Conservation (phyloP, 1,140 invertebrate genomes). For the Aphelenchoides fujianensis region DNA sequence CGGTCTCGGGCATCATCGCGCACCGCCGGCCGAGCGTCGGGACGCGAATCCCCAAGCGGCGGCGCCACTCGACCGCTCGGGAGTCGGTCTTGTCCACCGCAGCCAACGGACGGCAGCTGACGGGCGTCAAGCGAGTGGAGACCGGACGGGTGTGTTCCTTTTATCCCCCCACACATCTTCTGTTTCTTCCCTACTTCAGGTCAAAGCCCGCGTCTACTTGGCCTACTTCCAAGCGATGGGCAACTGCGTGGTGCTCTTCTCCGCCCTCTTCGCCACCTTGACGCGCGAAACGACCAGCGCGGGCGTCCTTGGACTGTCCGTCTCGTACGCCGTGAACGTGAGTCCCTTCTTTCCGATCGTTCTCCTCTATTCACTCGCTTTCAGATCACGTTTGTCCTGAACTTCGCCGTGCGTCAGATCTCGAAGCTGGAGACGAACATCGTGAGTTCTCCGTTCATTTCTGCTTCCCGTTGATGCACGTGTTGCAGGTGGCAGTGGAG, state of each 20-base stretch:
- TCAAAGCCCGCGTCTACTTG: constrained; percentile 49
- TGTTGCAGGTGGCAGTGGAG: constrained; percentile 83
- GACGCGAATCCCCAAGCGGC: constrained; percentile 9
- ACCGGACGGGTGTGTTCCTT: constrained; percentile 54
- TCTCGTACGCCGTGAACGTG: constrained; percentile 64
- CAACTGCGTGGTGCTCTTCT: constrained; percentile 66
- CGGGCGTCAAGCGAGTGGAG: constrained; percentile 52
- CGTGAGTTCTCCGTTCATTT: constrained; percentile 67
- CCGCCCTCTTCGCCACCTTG: constrained; percentile 65
- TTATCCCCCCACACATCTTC: no score
- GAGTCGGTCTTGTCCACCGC: constrained; percentile 33
- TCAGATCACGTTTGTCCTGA: constrained; percentile 65
- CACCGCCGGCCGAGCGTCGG: constrained; percentile 27
- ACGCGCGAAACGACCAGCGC: constrained; percentile 57
- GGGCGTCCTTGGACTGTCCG: constrained; percentile 63
- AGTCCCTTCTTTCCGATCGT: neutral
- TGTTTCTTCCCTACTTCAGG: constrained; percentile 32
- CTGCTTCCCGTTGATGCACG: neutral
- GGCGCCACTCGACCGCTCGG: constrained; percentile 34
- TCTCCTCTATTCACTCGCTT: constrained; percentile 61
- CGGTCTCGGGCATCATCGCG: constrained; percentile 53
- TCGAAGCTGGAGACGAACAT: constrained; percentile 93
- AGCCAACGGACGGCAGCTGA: constrained; percentile 28
- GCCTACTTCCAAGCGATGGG: constrained; percentile 58
- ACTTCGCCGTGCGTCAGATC: constrained; percentile 93